Evolutionary conservation across 2,797 vertebrate species (phyloP), one percentile per base, ranked within the genome.

Genomic region (Danio albolineatus): DNA sequence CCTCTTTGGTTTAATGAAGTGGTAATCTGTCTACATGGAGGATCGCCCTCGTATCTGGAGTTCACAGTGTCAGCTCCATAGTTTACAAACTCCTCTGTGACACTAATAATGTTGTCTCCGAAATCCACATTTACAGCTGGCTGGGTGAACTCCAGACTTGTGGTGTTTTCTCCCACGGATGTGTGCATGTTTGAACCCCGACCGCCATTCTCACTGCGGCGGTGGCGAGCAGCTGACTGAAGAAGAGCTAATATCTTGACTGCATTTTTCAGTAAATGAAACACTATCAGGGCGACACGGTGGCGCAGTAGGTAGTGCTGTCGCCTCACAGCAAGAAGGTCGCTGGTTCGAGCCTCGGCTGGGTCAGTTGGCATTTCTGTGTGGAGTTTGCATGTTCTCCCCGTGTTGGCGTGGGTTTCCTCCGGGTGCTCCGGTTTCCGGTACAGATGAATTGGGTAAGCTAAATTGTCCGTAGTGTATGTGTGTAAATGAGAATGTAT

Each of bases 1-100:
- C 85, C 89, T 82, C 76, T 78, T 84, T 91, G 89, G 85, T 92
- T 91, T 90, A 91, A 91, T 87, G 87, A 90, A 90, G 89, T 90
- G 90, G 92, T 91, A 91, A 91, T 92, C 86, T 91, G 91, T 91
- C 90, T 90, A 91, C 90, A 91, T 82, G 79, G 84, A 92, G 85
- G 82, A 88, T 90, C 85, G 82, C 86, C 85, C 85, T 86, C 57
- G 60, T 87, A 86, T 87, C 84, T 78, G 3, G 80, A 82, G 87
- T 88, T 90, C 88, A 87, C 86, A 83, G 79, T 87, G 90, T 88
- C 86, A 91, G 88, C 84, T 82, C 78, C 61, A 86, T 84, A 65
- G 86, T 87, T 89, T 86, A 86, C 81, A 85, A 89, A 89, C 86
- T 69, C 87, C 82, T 88, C 69, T 80, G 81, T 69, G 76, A 82